Base-by-base conservation (phyloP, 2,113 vertebrate species). In the Parus major region DNA sequence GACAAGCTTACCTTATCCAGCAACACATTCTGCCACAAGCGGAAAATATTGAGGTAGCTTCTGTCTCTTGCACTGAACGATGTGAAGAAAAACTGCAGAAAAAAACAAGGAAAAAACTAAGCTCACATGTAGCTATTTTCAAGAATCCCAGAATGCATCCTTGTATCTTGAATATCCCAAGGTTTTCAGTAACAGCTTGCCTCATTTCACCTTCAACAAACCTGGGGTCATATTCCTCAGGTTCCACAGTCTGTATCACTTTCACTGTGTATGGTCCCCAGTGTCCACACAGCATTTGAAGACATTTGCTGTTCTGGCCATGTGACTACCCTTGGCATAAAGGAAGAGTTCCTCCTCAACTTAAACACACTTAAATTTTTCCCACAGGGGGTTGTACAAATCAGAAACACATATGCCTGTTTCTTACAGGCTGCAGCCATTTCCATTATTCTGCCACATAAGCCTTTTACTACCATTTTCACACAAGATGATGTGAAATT, bases 11-110 rank as follows among this genome's bases (percentile, higher is more conserved):
- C 99, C 98, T 99, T 99, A 78, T 98, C 97, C 97, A 99, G 59
- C 79, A 99, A 95, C 20, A 98, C 96, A 63, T 99, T 99, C 96
- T 99, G 99, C 99, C 99, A 99, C 95, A 99, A 97, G 25, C 98
- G 98, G 94, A 99, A 99, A 91, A 99, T 97, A 78, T 94, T 97
- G 88, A 98, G 98, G 97, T 98, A 99, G 96, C 98, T 99, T 98
- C 98, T 98, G 96, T 99, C 99, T 95, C 99, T 98, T 60, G 98
- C 97, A 73, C 98, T 98, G 97, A 99, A 99, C 36, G 99, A 99
- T 0, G 99, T 98, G 95, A 99, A 99, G 96, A 99, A 99, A 91
- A 98, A 97, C 99, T 99, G 95, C n/a, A 91, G 75, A 56, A 88
- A 86, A 47, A 75, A 82, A 12, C 5, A 77, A 75, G 10, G 10